A percentile compares a stretch with the other conserved stretches of the same genome.
Conservation (phyloP, 1,140 invertebrate genomes). For the Ips typographus region DNA sequence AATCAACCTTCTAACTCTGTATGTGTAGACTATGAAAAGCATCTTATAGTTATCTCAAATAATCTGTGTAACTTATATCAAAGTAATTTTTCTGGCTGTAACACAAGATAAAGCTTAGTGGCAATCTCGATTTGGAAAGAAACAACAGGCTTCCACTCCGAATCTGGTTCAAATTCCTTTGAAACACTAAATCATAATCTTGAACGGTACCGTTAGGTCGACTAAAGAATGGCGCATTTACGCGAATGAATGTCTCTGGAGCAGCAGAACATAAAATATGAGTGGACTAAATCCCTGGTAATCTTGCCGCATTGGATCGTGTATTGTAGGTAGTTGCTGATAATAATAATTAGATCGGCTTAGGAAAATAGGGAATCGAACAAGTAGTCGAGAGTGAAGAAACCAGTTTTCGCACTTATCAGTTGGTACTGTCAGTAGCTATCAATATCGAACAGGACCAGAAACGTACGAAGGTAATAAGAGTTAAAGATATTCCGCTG, state of each 20-base stretch:
- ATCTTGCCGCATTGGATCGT: neutral
- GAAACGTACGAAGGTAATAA: neutral
- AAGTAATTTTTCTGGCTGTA: no score
- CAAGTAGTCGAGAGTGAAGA: neutral
- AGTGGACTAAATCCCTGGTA: slow-evolving; percentile 2
- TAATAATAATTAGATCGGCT: slow-evolving; percentile 8
- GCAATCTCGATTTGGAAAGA: neutral
- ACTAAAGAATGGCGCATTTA: slow-evolving; percentile 10
- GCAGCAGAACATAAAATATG: slow-evolving; percentile 12
- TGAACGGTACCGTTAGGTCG: slow-evolving; percentile 6
- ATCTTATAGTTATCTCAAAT: no score
- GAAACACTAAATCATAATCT: slow-evolving; percentile 20
- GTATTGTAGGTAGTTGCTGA: neutral
- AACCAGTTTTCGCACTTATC: neutral
- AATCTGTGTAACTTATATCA: no score
- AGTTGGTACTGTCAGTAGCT: neutral
- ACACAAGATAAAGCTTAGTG: neutral
- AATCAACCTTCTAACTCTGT: no score
- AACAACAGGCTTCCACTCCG: neutral
- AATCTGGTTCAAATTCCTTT: slow-evolving; percentile 13
- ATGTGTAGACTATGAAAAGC: no score
- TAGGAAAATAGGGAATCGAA: no score
- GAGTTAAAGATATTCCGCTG: slow-evolving; percentile 1
- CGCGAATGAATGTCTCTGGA: slow-evolving; percentile 7
- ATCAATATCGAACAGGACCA: neutral